A percentile compares a stretch with the other conserved stretches of the same genome.
phyloP scores from a whole-genome alignment of 2,888 invertebrate genomes.

The Parasteatoda lunata region DNA sequence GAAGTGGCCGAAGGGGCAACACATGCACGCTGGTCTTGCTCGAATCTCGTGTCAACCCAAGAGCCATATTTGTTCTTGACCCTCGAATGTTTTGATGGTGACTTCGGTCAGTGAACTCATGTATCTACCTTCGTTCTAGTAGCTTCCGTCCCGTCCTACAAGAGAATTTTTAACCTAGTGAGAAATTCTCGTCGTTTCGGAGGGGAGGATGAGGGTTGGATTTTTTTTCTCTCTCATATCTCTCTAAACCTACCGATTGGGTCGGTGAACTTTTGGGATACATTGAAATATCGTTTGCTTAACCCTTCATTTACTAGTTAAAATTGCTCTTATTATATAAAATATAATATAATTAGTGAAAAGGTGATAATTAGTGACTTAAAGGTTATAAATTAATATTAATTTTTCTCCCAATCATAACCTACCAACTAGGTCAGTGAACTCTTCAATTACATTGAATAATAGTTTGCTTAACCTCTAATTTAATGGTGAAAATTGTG shows the following conservation, averaged over 20 bases:
- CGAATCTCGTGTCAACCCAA: slow-evolving; percentile 28
- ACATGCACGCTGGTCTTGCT: slow-evolving; percentile 21
- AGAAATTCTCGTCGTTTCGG: slow-evolving; percentile 36
- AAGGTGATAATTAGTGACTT: too few relatives aligned
- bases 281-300: too few relatives aligned
- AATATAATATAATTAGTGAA: too few relatives aligned
- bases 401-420: too few relatives aligned
- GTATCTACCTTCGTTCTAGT: slow-evolving; percentile 22
- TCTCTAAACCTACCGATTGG: slow-evolving; percentile 38
- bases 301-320: too few relatives aligned
- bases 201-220: slow-evolving; percentile 9
- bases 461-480: too few relatives aligned
- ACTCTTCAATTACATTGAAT: too few relatives aligned
- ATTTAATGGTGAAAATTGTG: too few relatives aligned
- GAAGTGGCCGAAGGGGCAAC: slow-evolving; percentile 18
- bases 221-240: neutral
- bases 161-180: slow-evolving; percentile 67
- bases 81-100: slow-evolving; percentile 26
- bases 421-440: too few relatives aligned
- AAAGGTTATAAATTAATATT: too few relatives aligned
- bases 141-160: slow-evolving; percentile 40
- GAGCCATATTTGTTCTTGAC: slow-evolving; percentile 59
- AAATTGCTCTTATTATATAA: too few relatives aligned
- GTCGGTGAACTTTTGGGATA: slow-evolving; percentile 58
- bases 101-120: slow-evolving; percentile 57